Conservation (phyloP, 2,113 vertebrate genomes). For the Gobio gobio region DNA sequence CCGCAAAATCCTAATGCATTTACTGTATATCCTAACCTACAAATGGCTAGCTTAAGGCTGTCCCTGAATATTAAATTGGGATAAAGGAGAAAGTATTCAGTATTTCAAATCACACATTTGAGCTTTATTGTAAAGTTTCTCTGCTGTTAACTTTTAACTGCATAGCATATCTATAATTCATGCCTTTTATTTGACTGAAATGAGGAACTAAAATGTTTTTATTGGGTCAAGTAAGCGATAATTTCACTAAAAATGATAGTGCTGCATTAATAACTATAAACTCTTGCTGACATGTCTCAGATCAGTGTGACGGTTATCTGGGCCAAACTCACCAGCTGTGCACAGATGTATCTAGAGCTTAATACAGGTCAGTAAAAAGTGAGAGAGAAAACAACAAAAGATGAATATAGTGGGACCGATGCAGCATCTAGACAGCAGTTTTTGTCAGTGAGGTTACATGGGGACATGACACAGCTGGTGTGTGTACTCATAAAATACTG, state of each 20-base stretch:
- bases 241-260: too few relatives aligned
- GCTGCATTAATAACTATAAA: not conserved
- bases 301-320: conserved; percentile 24
- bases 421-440: conserved; percentile 8
- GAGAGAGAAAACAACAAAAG: conserved; percentile 32
- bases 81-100: not conserved
- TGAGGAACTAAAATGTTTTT: not conserved
- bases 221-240: too few relatives aligned
- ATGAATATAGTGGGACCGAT: not conserved
- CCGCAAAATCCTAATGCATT: not conserved
- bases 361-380: conserved; percentile 46
- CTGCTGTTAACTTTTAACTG: not conserved
- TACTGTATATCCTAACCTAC: not conserved
- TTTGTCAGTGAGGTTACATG: not conserved
- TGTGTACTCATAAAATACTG: conserved; percentile 2
- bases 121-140: not conserved
- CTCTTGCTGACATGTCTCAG: not conserved
- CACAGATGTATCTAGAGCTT: conserved; percentile 44
- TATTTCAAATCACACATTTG: not conserved
- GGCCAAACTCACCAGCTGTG: conserved; percentile 37
- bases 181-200: not conserved
- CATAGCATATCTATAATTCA: not conserved
- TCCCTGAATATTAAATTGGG: not conserved
- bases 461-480: not conserved
- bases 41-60: not conserved